Percentiles rank a stretch among this genome's conserved stretches.
Conservation (phyloP, 1,140 invertebrate genomes). For the Coptotermes formosanus region DNA sequence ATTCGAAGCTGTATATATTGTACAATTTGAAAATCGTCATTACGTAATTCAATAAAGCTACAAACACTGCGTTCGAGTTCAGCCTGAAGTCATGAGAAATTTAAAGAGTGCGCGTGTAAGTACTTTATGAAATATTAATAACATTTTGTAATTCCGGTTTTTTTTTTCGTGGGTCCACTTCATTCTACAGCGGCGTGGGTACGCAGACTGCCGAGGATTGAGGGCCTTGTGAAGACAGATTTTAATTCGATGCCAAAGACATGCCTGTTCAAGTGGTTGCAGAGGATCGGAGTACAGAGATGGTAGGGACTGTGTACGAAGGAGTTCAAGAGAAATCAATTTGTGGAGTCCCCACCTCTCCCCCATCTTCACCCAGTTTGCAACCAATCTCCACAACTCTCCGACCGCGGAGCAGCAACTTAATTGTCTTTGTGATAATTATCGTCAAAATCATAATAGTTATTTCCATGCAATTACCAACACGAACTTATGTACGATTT, state of each 20-base stretch:
- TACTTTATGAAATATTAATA: too few species aligned
- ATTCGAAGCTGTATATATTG: too few species aligned
- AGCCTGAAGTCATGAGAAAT: too few species aligned
- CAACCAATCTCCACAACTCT: too few species aligned
- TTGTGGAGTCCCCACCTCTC: background rate
- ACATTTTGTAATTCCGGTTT: background rate
- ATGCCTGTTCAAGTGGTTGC: slow-evolving; percentile 8
- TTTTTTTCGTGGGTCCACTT: background rate
- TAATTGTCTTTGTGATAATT: background rate
- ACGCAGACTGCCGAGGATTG: background rate
- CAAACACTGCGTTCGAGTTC: too few species aligned
- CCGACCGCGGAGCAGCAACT: background rate
- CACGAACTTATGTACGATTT: too few species aligned
- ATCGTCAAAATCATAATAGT: too few species aligned
- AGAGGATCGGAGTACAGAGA: background rate
- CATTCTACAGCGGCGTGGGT: background rate
- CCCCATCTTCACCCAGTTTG: background rate
- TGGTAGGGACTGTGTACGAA: background rate
- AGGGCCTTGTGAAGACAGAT: background rate
- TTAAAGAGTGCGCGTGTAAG: too few species aligned
- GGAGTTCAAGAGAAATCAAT: background rate
- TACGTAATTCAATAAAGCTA: too few species aligned
- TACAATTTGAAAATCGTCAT: too few species aligned
- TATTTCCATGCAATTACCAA: too few species aligned
- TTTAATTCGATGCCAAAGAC: slow-evolving; percentile 16